Evolutionary conservation across 2,888 invertebrate genomes (phyloP).

Genomic region (Monochamus alternatus): DNA sequence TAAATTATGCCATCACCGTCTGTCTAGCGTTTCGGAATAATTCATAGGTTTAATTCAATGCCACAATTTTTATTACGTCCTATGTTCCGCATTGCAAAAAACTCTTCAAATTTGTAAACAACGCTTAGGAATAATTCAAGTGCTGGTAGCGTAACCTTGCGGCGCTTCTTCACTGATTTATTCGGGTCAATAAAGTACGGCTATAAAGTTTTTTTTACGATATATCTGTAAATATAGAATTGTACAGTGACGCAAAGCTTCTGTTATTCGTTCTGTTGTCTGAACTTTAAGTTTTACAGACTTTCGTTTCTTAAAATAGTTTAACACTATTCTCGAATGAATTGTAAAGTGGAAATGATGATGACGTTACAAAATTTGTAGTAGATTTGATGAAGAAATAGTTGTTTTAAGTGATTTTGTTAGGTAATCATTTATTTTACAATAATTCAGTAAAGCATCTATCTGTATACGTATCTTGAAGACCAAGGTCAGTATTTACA

Average conservation of each 20-base stretch:
- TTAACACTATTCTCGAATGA: no score
- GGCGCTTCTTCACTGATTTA: conserved; percentile 27
- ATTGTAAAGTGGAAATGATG: no score
- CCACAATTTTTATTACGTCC: conserved; percentile 31
- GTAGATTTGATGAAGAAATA: no score
- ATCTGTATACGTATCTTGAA: no score
- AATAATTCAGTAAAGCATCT: no score
- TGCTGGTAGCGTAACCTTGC: conserved; percentile 25
- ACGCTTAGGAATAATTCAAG: conserved; percentile 10
- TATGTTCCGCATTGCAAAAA: conserved; percentile 33
- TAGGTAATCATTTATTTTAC: no score
- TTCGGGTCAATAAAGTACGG: conserved; percentile 27
- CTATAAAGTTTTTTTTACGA: conserved; percentile 26
- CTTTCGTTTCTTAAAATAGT: no score
- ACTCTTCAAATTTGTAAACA: conserved; percentile 24
- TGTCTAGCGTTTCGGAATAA: conserved; percentile 28
- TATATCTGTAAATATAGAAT: conserved; percentile 2
- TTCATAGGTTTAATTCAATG: conserved; percentile 33
- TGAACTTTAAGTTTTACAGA: no score
- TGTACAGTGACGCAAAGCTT: conserved; percentile 4
- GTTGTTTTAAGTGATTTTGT: no score
- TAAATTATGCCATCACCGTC: conserved; percentile 32
- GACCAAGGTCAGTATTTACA: no score
- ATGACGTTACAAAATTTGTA: no score
- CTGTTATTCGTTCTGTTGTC: neutral